phyloP scores from a whole-genome alignment of 1,140 invertebrate species.

The Chironomus tepperi region DNA sequence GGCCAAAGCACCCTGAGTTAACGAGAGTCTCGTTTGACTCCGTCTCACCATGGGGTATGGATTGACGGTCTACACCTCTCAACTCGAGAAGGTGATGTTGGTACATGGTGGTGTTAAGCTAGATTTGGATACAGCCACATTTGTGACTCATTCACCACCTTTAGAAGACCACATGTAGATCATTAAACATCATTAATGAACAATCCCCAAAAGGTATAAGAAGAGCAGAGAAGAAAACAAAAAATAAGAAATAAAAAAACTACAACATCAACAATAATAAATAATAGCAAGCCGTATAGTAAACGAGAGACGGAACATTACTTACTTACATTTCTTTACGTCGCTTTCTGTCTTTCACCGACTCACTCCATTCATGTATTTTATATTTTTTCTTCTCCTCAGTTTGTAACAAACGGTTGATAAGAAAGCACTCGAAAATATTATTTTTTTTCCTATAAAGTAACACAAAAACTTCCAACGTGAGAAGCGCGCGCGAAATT shows the following conservation, averaged over 20 bases:
- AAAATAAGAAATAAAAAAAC: neutral
- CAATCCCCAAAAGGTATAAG: too few relatives aligned
- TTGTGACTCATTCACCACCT: too few relatives aligned
- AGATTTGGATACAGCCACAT: too few relatives aligned
- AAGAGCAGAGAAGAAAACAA: neutral
- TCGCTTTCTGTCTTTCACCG: neutral
- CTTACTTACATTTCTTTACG: neutral
- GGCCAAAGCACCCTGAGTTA: too few relatives aligned
- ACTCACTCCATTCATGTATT: neutral
- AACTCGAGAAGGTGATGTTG: too few relatives aligned
- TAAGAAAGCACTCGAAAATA: neutral
- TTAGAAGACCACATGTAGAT: too few relatives aligned
- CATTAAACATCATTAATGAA: too few relatives aligned
- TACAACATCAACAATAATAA: neutral
- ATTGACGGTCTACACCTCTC: too few relatives aligned
- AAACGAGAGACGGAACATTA: neutral
- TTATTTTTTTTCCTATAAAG: neutral
- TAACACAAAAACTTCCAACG: neutral
- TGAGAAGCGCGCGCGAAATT: neutral
- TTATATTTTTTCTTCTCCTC: neutral
- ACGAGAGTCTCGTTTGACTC: too few relatives aligned
- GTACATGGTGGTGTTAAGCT: too few relatives aligned
- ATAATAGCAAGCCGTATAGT: neutral
- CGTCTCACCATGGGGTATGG: too few relatives aligned
- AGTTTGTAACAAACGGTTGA: conserved; percentile 2